phyloP scores from a whole-genome alignment of 2,888 invertebrate species.

The Nyleta sp. region DNA sequence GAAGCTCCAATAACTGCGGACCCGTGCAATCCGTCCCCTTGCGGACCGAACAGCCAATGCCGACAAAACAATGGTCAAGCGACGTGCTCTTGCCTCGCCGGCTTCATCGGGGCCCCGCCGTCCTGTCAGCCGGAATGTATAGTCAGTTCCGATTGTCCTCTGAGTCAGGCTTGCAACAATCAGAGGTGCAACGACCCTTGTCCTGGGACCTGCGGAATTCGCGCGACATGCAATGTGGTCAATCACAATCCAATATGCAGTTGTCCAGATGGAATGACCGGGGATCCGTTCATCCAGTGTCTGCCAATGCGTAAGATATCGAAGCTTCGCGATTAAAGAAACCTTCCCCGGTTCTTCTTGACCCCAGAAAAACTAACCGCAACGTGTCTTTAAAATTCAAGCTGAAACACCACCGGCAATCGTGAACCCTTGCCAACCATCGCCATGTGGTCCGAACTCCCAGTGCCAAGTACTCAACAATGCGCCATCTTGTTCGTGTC shows the following conservation, averaged over 20 bases:
- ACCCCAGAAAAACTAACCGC: background rate
- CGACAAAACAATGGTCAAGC: constrained; percentile 84
- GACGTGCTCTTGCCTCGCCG: constrained; percentile 82
- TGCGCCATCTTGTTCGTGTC: constrained; percentile 82
- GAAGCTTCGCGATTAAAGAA: no score
- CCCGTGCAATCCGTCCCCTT: constrained; percentile 88
- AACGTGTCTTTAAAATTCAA: background rate
- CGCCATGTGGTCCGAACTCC: constrained; percentile 87
- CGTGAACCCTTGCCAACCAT: constrained; percentile 84
- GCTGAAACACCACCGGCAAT: constrained; percentile 30
- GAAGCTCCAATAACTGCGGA: constrained; percentile 75
- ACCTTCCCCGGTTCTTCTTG: background rate
- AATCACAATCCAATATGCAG: constrained; percentile 88
- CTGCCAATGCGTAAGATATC: constrained; percentile 26
- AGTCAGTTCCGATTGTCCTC: constrained; percentile 85
- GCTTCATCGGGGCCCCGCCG: constrained; percentile 84
- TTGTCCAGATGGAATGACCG: constrained; percentile 84
- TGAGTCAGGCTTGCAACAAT: constrained; percentile 85
- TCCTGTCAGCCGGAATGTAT: constrained; percentile 87
- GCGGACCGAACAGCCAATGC: constrained; percentile 86
- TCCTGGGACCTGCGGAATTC: constrained; percentile 90
- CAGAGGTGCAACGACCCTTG: constrained; percentile 91
- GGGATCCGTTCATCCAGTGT: constrained; percentile 86
- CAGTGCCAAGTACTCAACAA: constrained; percentile 85
- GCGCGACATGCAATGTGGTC: constrained; percentile 85